These are phyloP conservation scores for Chaetodon trifascialis DNA, from an alignment of 2,113 vertebrate species.

Conservation along the genomic window DNA sequence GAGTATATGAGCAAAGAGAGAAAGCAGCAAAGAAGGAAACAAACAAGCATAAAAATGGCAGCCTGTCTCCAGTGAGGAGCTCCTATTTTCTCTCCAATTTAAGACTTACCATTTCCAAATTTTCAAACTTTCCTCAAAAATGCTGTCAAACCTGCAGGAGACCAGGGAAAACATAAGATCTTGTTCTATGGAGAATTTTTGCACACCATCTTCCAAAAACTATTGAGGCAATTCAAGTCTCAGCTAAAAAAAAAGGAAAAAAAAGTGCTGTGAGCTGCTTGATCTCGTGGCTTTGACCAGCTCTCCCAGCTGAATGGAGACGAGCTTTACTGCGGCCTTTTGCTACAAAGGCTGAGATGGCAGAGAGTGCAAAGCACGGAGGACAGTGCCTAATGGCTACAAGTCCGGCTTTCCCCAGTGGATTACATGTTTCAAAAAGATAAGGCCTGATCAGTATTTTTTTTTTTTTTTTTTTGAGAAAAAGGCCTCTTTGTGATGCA, in stretches of 20 bases:
- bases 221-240: slow-evolving; percentile 53
- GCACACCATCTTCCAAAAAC: slow-evolving; percentile 36
- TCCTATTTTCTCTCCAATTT: slow-evolving; percentile 72
- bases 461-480: slow-evolving; percentile 54
- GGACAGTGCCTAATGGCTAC: slow-evolving; percentile 67
- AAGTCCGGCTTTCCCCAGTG: slow-evolving; percentile 53
- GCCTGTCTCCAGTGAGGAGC: slow-evolving; percentile 65
- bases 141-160: slow-evolving; percentile 61
- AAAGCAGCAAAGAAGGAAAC: slow-evolving; percentile 63
- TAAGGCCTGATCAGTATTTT: slow-evolving; percentile 66
- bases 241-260: slow-evolving; percentile 40
- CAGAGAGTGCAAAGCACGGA: slow-evolving; percentile 48
- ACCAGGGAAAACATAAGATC: slow-evolving; percentile 42
- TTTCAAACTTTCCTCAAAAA: slow-evolving; percentile 62
- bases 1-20: slow-evolving; percentile 64
- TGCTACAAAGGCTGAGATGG: slow-evolving; percentile 62
- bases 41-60: slow-evolving; percentile 77
- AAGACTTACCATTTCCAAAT: slow-evolving; percentile 59
- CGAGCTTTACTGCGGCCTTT: slow-evolving; percentile 57
- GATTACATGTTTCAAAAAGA: slow-evolving; percentile 68
- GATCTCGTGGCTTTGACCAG: slow-evolving; percentile 65
- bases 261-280: slow-evolving; percentile 59
- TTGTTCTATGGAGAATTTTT: slow-evolving; percentile 39
- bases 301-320: slow-evolving; percentile 68
- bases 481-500: slow-evolving; percentile 63